Conservation (phyloP, 30 jellyfish, hydroid and myxozoan species). For the Clytia hemisphaerica region DNA sequence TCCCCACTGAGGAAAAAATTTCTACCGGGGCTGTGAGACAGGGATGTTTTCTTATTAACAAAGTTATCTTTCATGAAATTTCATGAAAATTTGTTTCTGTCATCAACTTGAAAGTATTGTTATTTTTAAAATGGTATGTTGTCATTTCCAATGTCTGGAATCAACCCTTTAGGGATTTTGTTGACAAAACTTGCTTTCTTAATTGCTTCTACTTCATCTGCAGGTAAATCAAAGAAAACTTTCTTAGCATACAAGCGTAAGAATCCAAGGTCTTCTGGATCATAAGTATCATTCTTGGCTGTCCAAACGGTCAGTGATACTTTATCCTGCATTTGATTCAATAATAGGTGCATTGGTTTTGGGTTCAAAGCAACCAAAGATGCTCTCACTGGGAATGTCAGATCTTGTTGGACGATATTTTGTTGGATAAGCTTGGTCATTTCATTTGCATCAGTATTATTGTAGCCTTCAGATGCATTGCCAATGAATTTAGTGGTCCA, state of each 20-base stretch:
- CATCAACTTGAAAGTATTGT: too few species aligned
- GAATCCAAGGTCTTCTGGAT: constrained; percentile 33
- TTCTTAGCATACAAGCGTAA: constrained; percentile 37
- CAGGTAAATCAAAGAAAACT: constrained; percentile 79
- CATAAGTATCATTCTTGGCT: constrained; percentile 47
- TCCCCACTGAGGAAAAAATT: too few species aligned
- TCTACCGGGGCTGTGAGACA: too few species aligned
- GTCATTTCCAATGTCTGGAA: too few species aligned
- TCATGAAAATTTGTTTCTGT: too few species aligned
- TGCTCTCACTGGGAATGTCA: constrained; percentile 92
- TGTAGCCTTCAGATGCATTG: constrained; percentile 44
- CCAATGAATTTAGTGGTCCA: constrained; percentile 63
- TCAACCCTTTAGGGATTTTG: too few species aligned
- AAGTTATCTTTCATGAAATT: too few species aligned
- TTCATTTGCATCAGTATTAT: constrained; percentile 72
- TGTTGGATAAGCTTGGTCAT: constrained; percentile 36
- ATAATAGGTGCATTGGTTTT: constrained; percentile 67
- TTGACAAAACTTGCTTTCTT: too few species aligned
- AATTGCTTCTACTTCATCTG: constrained; percentile 15
- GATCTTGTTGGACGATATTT: constrained; percentile 27
- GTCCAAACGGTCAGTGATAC: constrained; percentile 85
- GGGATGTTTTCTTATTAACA: too few species aligned
- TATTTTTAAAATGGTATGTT: too few species aligned
- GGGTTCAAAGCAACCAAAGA: constrained; percentile 54
- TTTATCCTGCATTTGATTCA: constrained; percentile 16